Conservation (phyloP, 1,140 invertebrate species). For the Carposina sasakii region DNA sequence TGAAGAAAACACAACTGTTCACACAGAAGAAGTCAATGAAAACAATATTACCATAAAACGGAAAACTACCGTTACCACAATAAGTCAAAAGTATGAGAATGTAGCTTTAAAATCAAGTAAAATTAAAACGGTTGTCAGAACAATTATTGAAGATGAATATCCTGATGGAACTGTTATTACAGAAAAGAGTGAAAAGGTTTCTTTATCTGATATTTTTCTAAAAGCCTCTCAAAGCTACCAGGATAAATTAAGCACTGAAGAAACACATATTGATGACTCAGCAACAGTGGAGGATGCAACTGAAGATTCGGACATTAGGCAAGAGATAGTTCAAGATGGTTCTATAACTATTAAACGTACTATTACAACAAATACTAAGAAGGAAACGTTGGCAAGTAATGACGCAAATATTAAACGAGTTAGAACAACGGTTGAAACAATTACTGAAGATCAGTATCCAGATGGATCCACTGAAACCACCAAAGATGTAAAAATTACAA, state of each 20-base stretch:
- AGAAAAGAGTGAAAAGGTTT: slow-evolving; percentile 64
- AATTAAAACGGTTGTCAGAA: slow-evolving; percentile 59
- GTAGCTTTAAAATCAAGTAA: slow-evolving; percentile 40
- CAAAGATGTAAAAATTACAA: slow-evolving; percentile 70
- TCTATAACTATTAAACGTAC: slow-evolving; percentile 51
- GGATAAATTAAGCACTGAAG: slow-evolving; percentile 26
- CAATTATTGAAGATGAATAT: slow-evolving; percentile 58
- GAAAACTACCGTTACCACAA: slow-evolving; percentile 56
- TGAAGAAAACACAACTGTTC: slow-evolving; percentile 33
- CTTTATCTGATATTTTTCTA: slow-evolving; percentile 50
- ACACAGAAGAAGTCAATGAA: slow-evolving; percentile 44
- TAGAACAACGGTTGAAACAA: slow-evolving; percentile 68
- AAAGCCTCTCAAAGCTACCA: slow-evolving; percentile 22
- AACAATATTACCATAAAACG: slow-evolving; percentile 46
- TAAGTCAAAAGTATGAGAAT: slow-evolving; percentile 55
- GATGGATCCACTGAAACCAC: slow-evolving; percentile 69
- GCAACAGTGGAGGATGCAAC: slow-evolving; percentile 62
- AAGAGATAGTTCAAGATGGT: slow-evolving; percentile 52
- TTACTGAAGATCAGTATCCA: slow-evolving; percentile 64
- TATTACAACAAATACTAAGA: slow-evolving; percentile 64
- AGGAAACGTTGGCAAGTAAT: slow-evolving; percentile 58
- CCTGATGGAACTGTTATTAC: slow-evolving; percentile 64
- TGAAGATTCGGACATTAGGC: slow-evolving; percentile 57
- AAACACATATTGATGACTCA: slow-evolving; percentile 42
- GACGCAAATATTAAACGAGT: slow-evolving; percentile 60